Percentiles rank a stretch among this genome's conserved stretches.
phyloP scores from a whole-genome alignment of 92 coral and sea anemone genomes.

The Galaxea fascicularis region DNA sequence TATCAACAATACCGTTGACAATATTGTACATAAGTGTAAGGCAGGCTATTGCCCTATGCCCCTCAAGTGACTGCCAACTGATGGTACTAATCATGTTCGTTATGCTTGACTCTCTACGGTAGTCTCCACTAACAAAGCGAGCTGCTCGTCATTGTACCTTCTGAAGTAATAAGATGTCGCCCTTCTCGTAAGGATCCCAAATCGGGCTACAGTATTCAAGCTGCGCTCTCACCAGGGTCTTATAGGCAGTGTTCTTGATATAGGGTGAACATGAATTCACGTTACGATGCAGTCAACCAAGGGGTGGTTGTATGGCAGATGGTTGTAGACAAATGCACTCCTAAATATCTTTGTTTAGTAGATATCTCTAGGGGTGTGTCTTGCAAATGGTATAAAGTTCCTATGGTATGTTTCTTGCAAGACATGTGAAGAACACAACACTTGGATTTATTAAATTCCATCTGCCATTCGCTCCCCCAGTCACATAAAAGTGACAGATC shows the following conservation, averaged over 20 bases:
- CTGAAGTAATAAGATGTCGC: slow-evolving; percentile 33
- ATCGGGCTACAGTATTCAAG: slow-evolving; percentile 48
- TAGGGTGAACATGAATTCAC: slow-evolving; percentile 12
- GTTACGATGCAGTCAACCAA: not conserved
- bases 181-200: slow-evolving; percentile 60
- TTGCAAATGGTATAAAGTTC: not conserved
- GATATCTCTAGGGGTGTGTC: not conserved
- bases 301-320: not conserved
- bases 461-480: slow-evolving; percentile 23
- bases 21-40: slow-evolving; percentile 32
- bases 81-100: slow-evolving; percentile 10
- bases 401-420: slow-evolving; percentile 14
- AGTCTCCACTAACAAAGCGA: slow-evolving; percentile 42
- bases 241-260: slow-evolving; percentile 39
- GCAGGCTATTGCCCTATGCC: slow-evolving; percentile 32
- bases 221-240: slow-evolving; percentile 43
- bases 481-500: slow-evolving; percentile 16
- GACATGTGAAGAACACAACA: slow-evolving; percentile 35
- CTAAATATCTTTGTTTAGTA: slow-evolving; percentile 12
- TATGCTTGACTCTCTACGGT: slow-evolving; percentile 30
- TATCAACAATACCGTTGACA: not conserved
- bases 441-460: slow-evolving; percentile 30
- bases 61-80: slow-evolving; percentile 39
- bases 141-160: slow-evolving; percentile 53
- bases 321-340: not conserved